Evolutionary conservation across 2,797 vertebrate genomes (phyloP).

Genomic region (Anniella stebbinsi): DNA sequence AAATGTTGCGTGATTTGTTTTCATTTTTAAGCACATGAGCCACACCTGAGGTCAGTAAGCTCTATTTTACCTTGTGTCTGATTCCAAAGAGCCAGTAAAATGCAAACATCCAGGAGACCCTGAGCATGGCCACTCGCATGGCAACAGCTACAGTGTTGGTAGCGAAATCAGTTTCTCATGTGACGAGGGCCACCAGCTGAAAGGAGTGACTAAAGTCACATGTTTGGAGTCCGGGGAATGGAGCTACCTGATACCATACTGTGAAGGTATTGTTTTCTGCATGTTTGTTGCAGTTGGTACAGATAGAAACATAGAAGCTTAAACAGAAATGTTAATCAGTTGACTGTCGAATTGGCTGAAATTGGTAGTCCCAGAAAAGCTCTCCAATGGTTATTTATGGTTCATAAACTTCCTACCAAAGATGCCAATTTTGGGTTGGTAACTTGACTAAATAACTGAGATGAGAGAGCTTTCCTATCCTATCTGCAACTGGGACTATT

Average conservation of each 20-base stretch:
- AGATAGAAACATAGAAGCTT: background rate
- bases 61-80: constrained; percentile 54
- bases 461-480: background rate
- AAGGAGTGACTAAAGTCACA: constrained; percentile 78
- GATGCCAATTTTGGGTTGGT: background rate
- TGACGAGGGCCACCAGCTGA: constrained; percentile 85
- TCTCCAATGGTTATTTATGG: background rate
- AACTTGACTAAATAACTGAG: background rate
- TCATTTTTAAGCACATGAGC: constrained; percentile 27
- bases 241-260: constrained; percentile 82
- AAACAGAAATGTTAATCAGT: background rate
- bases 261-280: constrained; percentile 83
- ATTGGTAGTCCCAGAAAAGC: background rate
- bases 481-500: background rate
- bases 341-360: background rate
- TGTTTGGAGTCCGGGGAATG: constrained; percentile 90
- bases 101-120: constrained; percentile 87
- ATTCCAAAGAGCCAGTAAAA: constrained; percentile 88
- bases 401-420: background rate
- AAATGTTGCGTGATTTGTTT: constrained; percentile 30
- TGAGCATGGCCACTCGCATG: constrained; percentile 85
- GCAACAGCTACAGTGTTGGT: constrained; percentile 86
- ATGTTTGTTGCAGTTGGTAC: background rate
- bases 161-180: constrained; percentile 87
- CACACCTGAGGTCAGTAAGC: constrained; percentile 28